A percentile compares a stretch with the other conserved stretches of the same genome.
These are phyloP conservation scores for Pachyseris speciosa DNA, from an alignment of 64 coral and sea anemone species.

Conservation along the genomic window DNA sequence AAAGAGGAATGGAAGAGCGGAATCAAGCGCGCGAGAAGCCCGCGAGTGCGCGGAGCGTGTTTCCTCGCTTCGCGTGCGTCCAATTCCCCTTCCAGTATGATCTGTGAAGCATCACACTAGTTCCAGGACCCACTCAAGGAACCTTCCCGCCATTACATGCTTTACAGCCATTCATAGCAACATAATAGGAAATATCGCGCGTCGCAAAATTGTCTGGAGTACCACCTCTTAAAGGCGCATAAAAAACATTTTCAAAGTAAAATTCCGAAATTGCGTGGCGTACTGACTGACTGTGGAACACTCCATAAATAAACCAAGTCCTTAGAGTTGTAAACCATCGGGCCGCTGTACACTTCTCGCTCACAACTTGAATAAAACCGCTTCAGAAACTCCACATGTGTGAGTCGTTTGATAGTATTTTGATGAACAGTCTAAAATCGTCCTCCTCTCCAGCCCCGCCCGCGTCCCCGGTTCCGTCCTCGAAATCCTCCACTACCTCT, in stretches of 20 bases:
- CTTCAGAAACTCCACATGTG: background rate
- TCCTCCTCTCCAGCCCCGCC: conserved; percentile 64
- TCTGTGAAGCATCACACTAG: no score
- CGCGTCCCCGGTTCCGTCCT: conserved; percentile 53
- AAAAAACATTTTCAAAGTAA: background rate
- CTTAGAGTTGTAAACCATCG: background rate
- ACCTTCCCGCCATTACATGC: no score
- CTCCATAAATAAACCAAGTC: conserved; percentile 35
- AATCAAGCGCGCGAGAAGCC: no score
- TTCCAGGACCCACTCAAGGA: no score
- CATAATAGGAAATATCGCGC: no score
- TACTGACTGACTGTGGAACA: background rate
- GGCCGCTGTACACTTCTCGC: background rate
- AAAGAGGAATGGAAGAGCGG: no score
- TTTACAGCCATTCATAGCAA: no score
- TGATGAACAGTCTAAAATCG: background rate
- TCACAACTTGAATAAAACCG: background rate
- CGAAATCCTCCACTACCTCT: conserved; percentile 69
- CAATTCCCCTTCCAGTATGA: no score
- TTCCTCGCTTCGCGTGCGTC: no score
- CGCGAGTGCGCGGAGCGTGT: no score
- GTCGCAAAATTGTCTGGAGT: no score
- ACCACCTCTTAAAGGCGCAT: background rate
- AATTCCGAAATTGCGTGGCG: background rate
- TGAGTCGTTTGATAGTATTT: background rate